phyloP scores from a whole-genome alignment of 2,888 invertebrate genomes.

The Emmelina monodactyla region DNA sequence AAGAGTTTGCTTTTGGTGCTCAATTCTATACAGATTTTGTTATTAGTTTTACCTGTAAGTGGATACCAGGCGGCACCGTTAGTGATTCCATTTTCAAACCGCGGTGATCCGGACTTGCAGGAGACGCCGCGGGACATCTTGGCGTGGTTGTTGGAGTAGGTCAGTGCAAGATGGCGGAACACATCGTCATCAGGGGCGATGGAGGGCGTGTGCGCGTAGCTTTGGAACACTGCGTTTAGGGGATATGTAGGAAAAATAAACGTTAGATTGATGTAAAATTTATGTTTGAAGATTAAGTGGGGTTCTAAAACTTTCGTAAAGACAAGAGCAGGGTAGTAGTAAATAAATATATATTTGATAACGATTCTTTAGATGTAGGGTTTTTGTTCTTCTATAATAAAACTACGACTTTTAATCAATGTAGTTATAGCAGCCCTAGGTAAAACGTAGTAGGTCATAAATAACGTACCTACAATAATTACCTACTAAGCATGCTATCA shows the following conservation, averaged over 20 bases:
- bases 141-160: conserved; percentile 87
- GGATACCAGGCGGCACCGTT: conserved; percentile 96
- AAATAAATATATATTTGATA: conserved; percentile 1
- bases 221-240: conserved; percentile 83
- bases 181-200: conserved; percentile 92
- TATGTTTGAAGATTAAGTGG: too few species aligned
- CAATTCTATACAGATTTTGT: too few species aligned
- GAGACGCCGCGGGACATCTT: conserved; percentile 88
- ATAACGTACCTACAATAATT: not conserved
- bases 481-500: not conserved
- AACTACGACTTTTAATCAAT: too few species aligned
- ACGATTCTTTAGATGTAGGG: not conserved
- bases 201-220: conserved; percentile 81
- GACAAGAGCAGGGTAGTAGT: not conserved
- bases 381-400: too few species aligned
- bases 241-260: conserved; percentile 40
- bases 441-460: not conserved
- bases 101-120: conserved; percentile 76
- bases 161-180: conserved; percentile 83
- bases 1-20: too few species aligned
- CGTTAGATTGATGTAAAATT: conserved; percentile 2
- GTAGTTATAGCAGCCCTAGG: too few species aligned
- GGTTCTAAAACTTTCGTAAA: too few species aligned
- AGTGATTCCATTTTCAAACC: conserved; percentile 89
- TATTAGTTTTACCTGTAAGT: conserved; percentile 66